Evolutionary conservation across 2,113 vertebrate genomes (phyloP).

Genomic region (Tamias sibiricus): DNA sequence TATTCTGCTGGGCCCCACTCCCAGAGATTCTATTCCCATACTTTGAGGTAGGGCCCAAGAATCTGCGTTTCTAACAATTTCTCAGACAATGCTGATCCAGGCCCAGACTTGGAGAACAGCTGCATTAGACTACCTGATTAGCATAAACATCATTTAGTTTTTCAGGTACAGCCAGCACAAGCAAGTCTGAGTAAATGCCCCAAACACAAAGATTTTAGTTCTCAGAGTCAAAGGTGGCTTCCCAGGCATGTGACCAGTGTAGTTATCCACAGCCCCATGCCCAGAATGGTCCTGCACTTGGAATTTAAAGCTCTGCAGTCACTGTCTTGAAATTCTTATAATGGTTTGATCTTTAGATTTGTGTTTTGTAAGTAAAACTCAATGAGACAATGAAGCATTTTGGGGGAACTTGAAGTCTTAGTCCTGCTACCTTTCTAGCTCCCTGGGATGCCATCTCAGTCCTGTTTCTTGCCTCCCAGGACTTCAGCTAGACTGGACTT

Average conservation of each 20-base stretch:
- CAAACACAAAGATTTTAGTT: background rate
- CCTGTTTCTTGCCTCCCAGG: background rate
- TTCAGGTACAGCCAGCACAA: background rate
- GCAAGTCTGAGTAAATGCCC: constrained; percentile 11
- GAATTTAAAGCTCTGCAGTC: background rate
- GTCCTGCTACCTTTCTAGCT: background rate
- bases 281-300: background rate
- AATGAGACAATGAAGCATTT: background rate
- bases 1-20: background rate
- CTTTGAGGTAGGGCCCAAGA: background rate
- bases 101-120: background rate
- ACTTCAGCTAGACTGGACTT: background rate
- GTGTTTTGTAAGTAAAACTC: background rate
- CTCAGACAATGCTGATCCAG: background rate
- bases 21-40: background rate
- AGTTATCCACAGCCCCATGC: background rate
- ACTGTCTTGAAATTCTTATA: background rate
- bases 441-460: background rate
- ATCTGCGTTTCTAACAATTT: background rate
- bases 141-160: background rate
- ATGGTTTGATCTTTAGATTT: background rate
- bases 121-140: background rate
- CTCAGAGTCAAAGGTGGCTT: background rate
- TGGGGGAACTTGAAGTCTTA: background rate
- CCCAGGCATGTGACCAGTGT: background rate